A percentile compares a stretch with the other conserved stretches of the same genome.
Conservation (phyloP, 2,797 vertebrate species). For the Alfaro cultratus region DNA sequence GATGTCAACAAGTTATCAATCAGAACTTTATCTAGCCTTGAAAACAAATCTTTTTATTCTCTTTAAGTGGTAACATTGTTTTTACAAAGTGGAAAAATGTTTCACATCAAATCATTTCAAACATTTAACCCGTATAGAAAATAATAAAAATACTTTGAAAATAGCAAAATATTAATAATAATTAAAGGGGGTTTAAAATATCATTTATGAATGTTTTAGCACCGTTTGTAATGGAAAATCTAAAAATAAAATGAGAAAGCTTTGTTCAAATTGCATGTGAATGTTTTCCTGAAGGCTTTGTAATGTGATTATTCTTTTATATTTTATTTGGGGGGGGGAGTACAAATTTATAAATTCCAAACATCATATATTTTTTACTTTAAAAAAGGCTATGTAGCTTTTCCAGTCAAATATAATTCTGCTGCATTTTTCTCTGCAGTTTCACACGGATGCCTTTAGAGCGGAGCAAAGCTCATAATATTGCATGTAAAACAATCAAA, state of each 20-base stretch:
- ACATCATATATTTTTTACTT: background rate
- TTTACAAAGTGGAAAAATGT: background rate
- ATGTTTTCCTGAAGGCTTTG: background rate
- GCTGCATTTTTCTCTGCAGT: constrained; percentile 9
- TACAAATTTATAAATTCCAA: background rate
- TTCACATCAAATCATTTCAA: background rate
- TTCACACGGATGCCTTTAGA: constrained; percentile 43
- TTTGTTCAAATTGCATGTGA: background rate
- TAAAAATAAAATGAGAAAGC: background rate
- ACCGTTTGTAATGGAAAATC: background rate
- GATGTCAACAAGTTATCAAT: background rate
- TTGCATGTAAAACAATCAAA: background rate
- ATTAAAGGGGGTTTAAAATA: background rate
- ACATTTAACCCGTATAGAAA: background rate
- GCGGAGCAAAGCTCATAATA: constrained; percentile 46
- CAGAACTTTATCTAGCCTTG: background rate
- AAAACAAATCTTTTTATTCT: background rate
- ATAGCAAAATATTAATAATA: background rate
- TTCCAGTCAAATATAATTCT: background rate
- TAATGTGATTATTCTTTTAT: background rate
- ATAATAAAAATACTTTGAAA: background rate
- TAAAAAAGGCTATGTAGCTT: background rate
- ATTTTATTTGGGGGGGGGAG: too few relatives aligned
- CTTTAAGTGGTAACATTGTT: background rate
- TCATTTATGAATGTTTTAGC: background rate